Percentiles rank a stretch among this genome's conserved stretches.
Conservation (phyloP, 2,113 vertebrate genomes). For the Lamprologus speciosus region DNA sequence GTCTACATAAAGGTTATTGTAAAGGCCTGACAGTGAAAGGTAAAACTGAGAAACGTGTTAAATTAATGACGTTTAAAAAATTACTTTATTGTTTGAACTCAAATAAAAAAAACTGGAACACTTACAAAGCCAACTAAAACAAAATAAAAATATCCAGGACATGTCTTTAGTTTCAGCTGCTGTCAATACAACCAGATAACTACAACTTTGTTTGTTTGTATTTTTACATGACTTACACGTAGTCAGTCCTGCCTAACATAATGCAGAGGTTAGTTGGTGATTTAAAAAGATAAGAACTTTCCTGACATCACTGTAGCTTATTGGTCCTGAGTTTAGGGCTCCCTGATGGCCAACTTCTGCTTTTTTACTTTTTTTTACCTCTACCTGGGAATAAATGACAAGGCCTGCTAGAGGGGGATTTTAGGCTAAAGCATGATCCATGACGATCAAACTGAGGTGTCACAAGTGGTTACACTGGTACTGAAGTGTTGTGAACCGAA, state of each 20-base stretch:
- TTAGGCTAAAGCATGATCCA: neutral
- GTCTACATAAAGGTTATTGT: neutral
- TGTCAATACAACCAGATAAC: neutral
- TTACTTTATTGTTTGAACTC: neutral
- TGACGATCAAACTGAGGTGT: neutral
- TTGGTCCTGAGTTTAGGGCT: neutral
- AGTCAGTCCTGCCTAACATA: neutral
- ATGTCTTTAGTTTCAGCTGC: neutral
- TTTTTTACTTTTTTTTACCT: neutral
- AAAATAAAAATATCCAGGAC: neutral
- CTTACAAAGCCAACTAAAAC: neutral
- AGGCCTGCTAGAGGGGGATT: neutral
- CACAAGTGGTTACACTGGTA: neutral
- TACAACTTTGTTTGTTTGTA: neutral
- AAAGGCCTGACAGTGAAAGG: neutral
- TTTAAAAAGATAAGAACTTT: neutral
- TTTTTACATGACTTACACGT: neutral
- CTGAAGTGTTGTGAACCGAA: neutral
- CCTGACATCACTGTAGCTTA: neutral
- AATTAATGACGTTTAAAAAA: neutral
- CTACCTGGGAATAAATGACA: neutral
- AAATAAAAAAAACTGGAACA: neutral
- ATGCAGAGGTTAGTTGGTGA: neutral
- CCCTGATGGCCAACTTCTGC: neutral
- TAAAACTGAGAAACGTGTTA: neutral